These are phyloP conservation scores for Oryzias dopingdopingensis DNA, from an alignment of 2,797 vertebrate species.

Conservation along the genomic window DNA sequence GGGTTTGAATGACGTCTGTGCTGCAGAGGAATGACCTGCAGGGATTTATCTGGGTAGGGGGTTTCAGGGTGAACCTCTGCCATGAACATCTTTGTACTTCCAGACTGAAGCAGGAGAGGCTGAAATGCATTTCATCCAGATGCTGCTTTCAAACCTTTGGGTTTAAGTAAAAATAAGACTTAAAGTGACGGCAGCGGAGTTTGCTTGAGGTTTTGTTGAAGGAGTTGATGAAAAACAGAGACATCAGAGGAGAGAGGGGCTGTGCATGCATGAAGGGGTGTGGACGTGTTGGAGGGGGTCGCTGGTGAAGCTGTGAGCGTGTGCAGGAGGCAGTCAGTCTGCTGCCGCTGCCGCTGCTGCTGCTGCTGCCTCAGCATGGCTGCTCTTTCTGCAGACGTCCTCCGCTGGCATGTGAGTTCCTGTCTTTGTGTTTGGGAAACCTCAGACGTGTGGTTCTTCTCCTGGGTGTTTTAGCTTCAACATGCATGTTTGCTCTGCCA, in stretches of 20 bases:
- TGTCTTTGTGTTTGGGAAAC: too few relatives aligned
- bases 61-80: too few relatives aligned
- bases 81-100: too few relatives aligned
- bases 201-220: conserved; percentile 40
- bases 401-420: conserved; percentile 82
- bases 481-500: background rate
- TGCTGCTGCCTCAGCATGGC: conserved; percentile 78
- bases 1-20: too few relatives aligned
- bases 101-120: too few relatives aligned
- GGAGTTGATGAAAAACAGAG: conserved; percentile 67
- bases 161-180: conserved; percentile 51
- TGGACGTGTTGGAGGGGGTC: conserved; percentile 68
- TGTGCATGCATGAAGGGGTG: conserved; percentile 65
- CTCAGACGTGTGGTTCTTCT: background rate
- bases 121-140: background rate
- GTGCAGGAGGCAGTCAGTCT: conserved; percentile 38
- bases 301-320: conserved; percentile 31
- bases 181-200: conserved; percentile 25
- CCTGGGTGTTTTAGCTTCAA: background rate
- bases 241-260: conserved; percentile 34
- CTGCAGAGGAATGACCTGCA: too few relatives aligned
- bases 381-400: conserved; percentile 80
- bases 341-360: conserved; percentile 67
- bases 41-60: too few relatives aligned
- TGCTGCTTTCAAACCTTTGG: conserved; percentile 18